Conservation (phyloP, 2,797 vertebrate species). For the Setipinna tenuifilis region DNA sequence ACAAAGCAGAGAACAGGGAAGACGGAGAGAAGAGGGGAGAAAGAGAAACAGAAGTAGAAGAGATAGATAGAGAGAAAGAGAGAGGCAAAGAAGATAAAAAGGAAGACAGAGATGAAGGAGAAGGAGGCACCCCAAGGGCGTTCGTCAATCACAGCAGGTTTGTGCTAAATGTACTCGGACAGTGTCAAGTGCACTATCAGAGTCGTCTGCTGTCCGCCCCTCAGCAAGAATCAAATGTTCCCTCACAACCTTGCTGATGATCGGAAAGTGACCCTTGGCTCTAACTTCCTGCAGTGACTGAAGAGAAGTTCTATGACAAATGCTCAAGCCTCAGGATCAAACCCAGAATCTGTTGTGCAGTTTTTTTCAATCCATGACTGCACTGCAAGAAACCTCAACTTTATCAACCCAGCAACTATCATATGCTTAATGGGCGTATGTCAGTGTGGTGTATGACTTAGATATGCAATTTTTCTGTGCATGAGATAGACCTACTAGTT, state of each 20-base stretch:
- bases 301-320: neutral
- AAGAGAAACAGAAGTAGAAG: no score
- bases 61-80: no score
- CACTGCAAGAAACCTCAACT: no score
- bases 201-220: neutral
- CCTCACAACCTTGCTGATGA: neutral
- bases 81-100: neutral
- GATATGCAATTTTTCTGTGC: no score
- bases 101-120: neutral
- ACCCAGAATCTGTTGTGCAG: neutral
- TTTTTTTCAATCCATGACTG: no score
- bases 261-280: neutral
- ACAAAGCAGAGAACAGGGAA: neutral
- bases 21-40: neutral
- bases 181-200: neutral
- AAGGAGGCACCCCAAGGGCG: neutral
- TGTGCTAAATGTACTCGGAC: neutral
- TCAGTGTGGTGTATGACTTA: no score
- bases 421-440: no score
- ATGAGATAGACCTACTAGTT: no score
- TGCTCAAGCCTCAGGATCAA: neutral
- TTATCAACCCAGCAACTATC: no score
- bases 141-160: neutral
- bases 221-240: conserved; percentile 1
- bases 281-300: neutral